phyloP scores from a whole-genome alignment of 2,888 invertebrate genomes.

The Apodemia zela region DNA sequence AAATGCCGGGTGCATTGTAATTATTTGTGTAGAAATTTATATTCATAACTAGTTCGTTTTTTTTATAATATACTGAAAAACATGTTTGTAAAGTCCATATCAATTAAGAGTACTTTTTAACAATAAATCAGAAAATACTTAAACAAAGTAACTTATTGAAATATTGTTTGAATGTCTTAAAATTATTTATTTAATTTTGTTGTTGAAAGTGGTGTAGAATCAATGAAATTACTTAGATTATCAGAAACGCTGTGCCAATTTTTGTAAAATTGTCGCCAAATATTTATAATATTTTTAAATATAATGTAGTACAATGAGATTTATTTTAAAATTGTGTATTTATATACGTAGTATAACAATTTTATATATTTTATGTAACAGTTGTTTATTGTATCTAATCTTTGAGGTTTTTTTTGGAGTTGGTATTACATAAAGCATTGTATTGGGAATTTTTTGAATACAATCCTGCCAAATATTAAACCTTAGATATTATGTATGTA shows the following conservation, averaged over 20 bases:
- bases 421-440: neutral
- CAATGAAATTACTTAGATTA: constrained; percentile 24
- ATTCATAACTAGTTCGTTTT: neutral
- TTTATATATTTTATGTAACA: constrained; percentile 47
- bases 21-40: constrained; percentile 5
- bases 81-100: constrained; percentile 2
- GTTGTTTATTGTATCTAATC: constrained; percentile 40
- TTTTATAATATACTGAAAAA: neutral
- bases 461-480: constrained; percentile 73
- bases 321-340: constrained; percentile 28
- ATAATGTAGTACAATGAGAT: constrained; percentile 25
- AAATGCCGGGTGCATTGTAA: constrained; percentile 10
- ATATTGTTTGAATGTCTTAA: neutral
- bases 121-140: neutral
- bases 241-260: constrained; percentile 52
- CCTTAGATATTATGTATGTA: constrained; percentile 50
- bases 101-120: constrained; percentile 3
- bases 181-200: constrained; percentile 4
- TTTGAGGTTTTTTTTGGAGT: constrained; percentile 47
- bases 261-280: constrained; percentile 56
- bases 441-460: constrained; percentile 63
- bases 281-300: constrained; percentile 33
- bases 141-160: neutral
- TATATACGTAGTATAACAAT: constrained; percentile 53
- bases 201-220: constrained; percentile 1